phyloP scores from a whole-genome alignment of 1,140 invertebrate genomes.

The Plodia interpunctella region DNA sequence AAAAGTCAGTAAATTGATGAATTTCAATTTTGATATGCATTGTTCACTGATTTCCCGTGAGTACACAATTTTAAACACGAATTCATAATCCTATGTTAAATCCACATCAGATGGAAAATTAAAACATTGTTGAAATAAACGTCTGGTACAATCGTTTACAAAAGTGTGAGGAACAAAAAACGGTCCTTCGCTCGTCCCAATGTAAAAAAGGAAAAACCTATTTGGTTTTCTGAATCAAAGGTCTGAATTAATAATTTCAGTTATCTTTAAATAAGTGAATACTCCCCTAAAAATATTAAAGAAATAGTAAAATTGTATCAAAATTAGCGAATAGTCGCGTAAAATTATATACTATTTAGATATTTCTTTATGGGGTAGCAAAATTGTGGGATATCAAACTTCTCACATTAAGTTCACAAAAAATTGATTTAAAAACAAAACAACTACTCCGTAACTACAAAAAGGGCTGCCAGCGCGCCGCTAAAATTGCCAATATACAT shows the following conservation, averaged over 20 bases:
- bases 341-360: no score
- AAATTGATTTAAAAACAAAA: not conserved
- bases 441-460: not conserved
- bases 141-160: not conserved
- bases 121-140: slow-evolving; percentile 1
- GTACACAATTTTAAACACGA: slow-evolving; percentile 43
- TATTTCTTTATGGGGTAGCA: no score
- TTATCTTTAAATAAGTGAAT: no score
- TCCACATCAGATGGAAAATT: slow-evolving; percentile 21
- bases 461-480: not conserved
- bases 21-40: slow-evolving; percentile 17
- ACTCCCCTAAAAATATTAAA: no score
- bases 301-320: no score
- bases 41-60: slow-evolving; percentile 50
- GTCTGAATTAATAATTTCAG: no score
- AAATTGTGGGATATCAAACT: no score
- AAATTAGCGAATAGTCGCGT: no score
- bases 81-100: slow-evolving; percentile 47
- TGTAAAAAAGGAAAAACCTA: not conserved
- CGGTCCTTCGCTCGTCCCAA: no score
- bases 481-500: slow-evolving; percentile 4
- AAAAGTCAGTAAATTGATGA: not conserved
- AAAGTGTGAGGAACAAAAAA: not conserved
- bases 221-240: no score
- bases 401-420: not conserved